These are phyloP conservation scores for Conus ventricosus DNA, from an alignment of 1,140 invertebrate genomes.

Conservation along the genomic window DNA sequence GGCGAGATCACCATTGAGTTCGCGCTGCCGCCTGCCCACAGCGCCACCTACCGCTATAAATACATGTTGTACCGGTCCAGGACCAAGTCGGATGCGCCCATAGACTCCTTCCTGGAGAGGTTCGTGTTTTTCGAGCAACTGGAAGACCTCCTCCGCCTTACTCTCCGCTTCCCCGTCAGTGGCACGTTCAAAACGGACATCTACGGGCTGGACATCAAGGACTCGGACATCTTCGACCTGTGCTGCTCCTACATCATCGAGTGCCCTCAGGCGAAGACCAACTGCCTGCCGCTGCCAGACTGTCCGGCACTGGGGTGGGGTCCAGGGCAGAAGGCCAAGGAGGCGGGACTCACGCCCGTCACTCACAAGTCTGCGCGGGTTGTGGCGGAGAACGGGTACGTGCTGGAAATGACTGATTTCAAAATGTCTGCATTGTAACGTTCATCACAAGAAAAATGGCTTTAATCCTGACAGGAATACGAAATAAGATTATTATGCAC, in stretches of 20 bases:
- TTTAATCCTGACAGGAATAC: too few species aligned
- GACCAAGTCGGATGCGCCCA: constrained; percentile 32
- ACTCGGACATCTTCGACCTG: constrained; percentile 67
- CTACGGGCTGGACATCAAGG: constrained; percentile 65
- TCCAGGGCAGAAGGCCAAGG: constrained; percentile 60
- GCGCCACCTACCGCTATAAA: constrained; percentile 62
- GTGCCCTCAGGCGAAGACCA: constrained; percentile 57
- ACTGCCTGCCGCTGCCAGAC: constrained; percentile 67
- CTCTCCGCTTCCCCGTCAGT: constrained; percentile 63
- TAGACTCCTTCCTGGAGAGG: constrained; percentile 57
- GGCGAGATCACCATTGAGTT: constrained; percentile 65
- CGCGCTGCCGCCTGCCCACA: constrained; percentile 54
- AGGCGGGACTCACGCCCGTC: constrained; percentile 63
- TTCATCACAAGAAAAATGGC: too few species aligned
- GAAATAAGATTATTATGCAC: too few species aligned
- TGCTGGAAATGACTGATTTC: too few species aligned
- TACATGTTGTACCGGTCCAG: constrained; percentile 66
- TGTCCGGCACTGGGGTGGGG: constrained; percentile 70
- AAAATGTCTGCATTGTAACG: too few species aligned
- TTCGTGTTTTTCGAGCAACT: constrained; percentile 69
- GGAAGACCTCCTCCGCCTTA: constrained; percentile 59
- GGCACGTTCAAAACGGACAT: constrained; percentile 71
- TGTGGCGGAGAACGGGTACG: constrained; percentile 57
- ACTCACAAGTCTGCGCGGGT: constrained; percentile 67
- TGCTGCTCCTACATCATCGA: constrained; percentile 69